These are phyloP conservation scores for Trachythela sp. DNA, from an alignment of 64 coral and sea anemone genomes.

Conservation along the genomic window DNA sequence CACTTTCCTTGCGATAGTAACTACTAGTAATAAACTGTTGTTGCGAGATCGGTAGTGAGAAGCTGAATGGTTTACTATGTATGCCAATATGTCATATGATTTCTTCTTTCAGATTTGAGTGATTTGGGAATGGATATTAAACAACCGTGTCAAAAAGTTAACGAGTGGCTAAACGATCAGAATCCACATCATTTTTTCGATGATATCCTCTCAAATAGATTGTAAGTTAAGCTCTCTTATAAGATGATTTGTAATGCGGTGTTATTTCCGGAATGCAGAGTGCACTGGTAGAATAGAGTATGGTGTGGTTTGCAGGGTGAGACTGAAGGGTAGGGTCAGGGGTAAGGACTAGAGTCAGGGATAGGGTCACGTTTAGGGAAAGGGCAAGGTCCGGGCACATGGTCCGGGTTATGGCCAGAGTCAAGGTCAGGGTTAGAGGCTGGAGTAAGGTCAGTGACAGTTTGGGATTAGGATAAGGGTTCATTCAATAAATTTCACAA, in stretches of 20 bases:
- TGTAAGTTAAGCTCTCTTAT: neutral
- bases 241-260: neutral
- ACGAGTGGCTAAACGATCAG: neutral
- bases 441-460: too few relatives aligned
- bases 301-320: too few relatives aligned
- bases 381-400: too few relatives aligned
- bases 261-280: neutral
- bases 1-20: too few relatives aligned
- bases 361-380: too few relatives aligned
- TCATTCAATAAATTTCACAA: too few relatives aligned
- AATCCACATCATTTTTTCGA: neutral
- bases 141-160: neutral
- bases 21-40: too few relatives aligned
- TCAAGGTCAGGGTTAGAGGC: too few relatives aligned
- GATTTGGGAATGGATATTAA: neutral
- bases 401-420: too few relatives aligned
- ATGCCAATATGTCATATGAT: neutral
- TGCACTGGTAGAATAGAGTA: neutral
- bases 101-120: neutral
- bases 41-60: neutral
- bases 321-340: too few relatives aligned
- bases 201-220: neutral
- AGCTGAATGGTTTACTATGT: neutral
- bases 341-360: too few relatives aligned
- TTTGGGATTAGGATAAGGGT: too few relatives aligned